A percentile compares a stretch with the other conserved stretches of the same genome.
Evolutionary conservation across 2,888 invertebrate species (phyloP).

Genomic region (Phengaris alcon): DNA sequence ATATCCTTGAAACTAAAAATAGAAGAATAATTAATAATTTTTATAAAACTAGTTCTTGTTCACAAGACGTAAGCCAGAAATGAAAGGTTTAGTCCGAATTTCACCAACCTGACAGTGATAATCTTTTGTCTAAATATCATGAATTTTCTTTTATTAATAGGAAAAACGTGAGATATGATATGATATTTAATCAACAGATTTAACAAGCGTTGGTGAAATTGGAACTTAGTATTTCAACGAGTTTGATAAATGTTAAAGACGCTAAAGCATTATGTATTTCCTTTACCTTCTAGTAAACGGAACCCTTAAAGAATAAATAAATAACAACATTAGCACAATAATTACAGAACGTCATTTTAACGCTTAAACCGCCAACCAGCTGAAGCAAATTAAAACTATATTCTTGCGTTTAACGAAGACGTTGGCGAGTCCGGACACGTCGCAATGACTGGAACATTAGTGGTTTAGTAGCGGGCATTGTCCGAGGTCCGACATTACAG

Average conservation of each 20-base stretch:
- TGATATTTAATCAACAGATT: no score
- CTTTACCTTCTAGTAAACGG: background rate
- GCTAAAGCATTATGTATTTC: background rate
- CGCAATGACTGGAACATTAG: slow-evolving; percentile 30
- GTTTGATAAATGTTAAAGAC: background rate
- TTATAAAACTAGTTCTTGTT: no score
- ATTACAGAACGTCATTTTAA: background rate
- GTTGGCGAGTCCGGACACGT: slow-evolving; percentile 28
- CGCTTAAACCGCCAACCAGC: slow-evolving; percentile 3
- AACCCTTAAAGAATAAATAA: background rate
- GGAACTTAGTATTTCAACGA: background rate
- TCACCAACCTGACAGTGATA: no score
- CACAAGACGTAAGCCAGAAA: no score
- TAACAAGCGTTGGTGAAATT: no score
- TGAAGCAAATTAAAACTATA: slow-evolving; percentile 25
- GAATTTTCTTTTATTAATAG: no score
- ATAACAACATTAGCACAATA: background rate
- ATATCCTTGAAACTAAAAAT: background rate
- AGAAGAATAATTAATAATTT: no score
- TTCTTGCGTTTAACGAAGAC: slow-evolving; percentile 20
- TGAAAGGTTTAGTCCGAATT: no score
- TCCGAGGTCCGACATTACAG: slow-evolving; percentile 57
- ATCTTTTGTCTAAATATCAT: no score
- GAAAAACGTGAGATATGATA: no score
- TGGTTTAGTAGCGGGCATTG: slow-evolving; percentile 42